Evolutionary conservation across 2,888 invertebrate genomes (phyloP), one percentile per base, ranked within the genome.

Genomic region (Thyatira batis): DNA sequence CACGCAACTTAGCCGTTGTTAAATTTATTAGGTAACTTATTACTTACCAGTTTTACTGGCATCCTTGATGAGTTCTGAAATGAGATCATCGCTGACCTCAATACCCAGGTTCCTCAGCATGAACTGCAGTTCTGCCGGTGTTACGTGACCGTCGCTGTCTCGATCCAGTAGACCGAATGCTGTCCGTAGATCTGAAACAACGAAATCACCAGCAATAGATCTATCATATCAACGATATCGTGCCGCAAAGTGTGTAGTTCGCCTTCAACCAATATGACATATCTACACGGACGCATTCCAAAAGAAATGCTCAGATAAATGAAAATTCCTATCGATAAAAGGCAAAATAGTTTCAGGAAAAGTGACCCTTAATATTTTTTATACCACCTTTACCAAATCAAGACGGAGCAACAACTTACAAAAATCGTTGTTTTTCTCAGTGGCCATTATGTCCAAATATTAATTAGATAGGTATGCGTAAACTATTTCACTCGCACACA

Each of bases 21-120:
- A 20, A 28, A 1, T 33, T 20, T 44, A 21, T 25, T n/a, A 13
- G 5, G 49, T 27, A 27, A 17, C 17, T 48, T 13, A 9, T 11
- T 49, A 77, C 93, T 92, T 65, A 95, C 95, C 95, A 83, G 94
- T 94, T 88, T 94, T 94, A 84, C 95, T 95, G 56, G 95, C 95
- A 76, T 94, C 95, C 75, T 94, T 94, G 77, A 96, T 94, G 71
- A 96, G 93, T 75, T 95, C 95, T 60, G 94, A 93, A 61, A 96
- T 94, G 73, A 95, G 93, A 78, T 95, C 95, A 75, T 96, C 95
- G 73, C 94, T 93, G 74, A 96, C 94, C 75, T 95, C 93, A 69
- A 96, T 96, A 72, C 96, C 96, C 67, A 96, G 92, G 84, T 95
- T 95, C 65, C 94, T 93, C 67, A 96, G 91, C 96, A 96, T 96